phyloP scores from a whole-genome alignment of 2,113 vertebrate species.

The Psilopsiagon aymara region DNA sequence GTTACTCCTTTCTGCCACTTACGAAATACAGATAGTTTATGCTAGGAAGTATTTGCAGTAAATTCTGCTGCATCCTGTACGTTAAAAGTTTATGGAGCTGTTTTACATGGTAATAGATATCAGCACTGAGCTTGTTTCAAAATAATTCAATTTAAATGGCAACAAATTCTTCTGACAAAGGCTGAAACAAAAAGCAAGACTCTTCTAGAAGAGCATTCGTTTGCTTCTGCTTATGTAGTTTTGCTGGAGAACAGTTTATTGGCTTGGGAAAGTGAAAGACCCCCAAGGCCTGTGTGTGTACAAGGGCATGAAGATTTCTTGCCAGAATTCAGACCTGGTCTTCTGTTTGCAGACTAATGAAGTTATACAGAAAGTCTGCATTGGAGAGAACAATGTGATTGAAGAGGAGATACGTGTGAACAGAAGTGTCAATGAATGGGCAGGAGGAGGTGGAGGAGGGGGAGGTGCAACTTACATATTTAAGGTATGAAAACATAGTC shows the following conservation, averaged over 20 bases:
- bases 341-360: conserved; percentile 79
- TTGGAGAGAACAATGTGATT: conserved; percentile 87
- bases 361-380: conserved; percentile 87
- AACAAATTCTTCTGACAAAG: neutral
- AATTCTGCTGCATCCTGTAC: neutral
- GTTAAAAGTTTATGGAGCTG: neutral
- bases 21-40: neutral
- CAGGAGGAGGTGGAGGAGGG: conserved; percentile 93
- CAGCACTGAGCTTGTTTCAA: neutral
- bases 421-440: conserved; percentile 83
- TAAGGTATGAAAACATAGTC: conserved; percentile 80
- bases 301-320: neutral
- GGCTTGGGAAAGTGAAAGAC: neutral
- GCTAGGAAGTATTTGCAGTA: neutral
- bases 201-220: neutral
- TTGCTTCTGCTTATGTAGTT: neutral
- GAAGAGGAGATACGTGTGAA: conserved; percentile 87
- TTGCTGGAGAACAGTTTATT: neutral
- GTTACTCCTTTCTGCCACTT: neutral
- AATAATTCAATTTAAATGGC: neutral
- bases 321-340: neutral
- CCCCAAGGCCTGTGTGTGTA: rapidly evolving
- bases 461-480: conserved; percentile 96
- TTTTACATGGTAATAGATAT: neutral
- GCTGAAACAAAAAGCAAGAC: neutral